A percentile compares a stretch with the other conserved stretches of the same genome.
Conservation (phyloP, 1,140 invertebrate species). For the Idris sp. region DNA sequence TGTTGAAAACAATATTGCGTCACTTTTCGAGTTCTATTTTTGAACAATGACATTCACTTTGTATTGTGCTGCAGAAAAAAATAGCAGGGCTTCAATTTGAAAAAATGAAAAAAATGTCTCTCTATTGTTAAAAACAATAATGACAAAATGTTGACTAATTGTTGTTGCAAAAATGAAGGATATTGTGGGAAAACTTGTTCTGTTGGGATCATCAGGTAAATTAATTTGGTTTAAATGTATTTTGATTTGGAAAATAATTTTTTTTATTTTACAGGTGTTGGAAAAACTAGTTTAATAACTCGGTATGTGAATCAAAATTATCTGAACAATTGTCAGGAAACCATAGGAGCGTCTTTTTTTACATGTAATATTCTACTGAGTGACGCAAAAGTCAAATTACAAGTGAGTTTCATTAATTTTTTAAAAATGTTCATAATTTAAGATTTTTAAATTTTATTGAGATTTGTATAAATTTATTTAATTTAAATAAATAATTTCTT, state of each 20-base stretch:
- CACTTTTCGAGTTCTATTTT: too few relatives aligned
- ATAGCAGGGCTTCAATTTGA: too few relatives aligned
- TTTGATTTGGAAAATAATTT: too few relatives aligned
- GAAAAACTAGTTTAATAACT: conserved; percentile 90
- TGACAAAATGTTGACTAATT: neutral
- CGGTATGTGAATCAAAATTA: conserved; percentile 88
- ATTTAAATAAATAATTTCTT: too few relatives aligned
- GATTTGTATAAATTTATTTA: neutral
- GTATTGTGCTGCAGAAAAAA: too few relatives aligned
- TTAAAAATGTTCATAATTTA: conserved; percentile 40
- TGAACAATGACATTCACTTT: too few relatives aligned
- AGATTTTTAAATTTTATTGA: too few relatives aligned
- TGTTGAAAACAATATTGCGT: too few relatives aligned
- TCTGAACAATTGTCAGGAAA: conserved; percentile 85
- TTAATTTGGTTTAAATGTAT: neutral
- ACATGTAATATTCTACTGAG: conserved; percentile 87
- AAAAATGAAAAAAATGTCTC: too few relatives aligned
- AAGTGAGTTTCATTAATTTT: too few relatives aligned
- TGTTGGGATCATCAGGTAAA: conserved; percentile 89
- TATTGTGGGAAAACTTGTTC: conserved; percentile 89
- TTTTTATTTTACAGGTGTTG: too few relatives aligned
- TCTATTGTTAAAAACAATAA: too few relatives aligned
- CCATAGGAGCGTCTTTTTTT: conserved; percentile 93
- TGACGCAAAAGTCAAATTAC: conserved; percentile 84
- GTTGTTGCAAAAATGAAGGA: conserved; percentile 79